Evolutionary conservation across 35 echinoderm and acorn worm species (phyloP), one percentile per base, ranked within the genome.

Genomic region (Ptychodera flava): DNA sequence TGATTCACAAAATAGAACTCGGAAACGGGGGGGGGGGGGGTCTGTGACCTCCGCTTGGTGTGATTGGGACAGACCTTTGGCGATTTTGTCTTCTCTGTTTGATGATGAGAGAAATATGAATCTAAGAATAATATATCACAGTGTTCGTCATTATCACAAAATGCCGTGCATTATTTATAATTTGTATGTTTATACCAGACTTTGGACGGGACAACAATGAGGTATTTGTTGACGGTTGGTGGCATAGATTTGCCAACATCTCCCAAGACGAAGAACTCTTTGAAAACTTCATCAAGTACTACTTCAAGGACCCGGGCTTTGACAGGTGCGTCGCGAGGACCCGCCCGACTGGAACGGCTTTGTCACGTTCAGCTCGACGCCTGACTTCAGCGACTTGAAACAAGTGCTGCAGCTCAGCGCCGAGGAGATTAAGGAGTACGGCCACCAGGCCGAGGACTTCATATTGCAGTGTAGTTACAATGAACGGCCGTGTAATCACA

Each of bases 391-490:
- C n/a, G 88, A 89, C 35, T 28, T 89, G 27, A 30, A 76, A 30
- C 31, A 89, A 16, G 88, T 89, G 0, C 77, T 83, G 22, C 35
- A 89, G 33, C 80, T 83, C 22, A 33, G n/a, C 1, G 0, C 16
- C 0, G 80, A 89, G 1, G 88, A 89, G 76, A 83, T 89, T 16
- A 29, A 28, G 2, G 45, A 76, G 29, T 35, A 38, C 16, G 88
- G 88, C 34, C 88, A 89, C 38, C 88, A 83, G 35, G 30, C 35
- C 0, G 80, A 83, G 30, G 88, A 89, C 38, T 83, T 89, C 30
- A 89, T 89, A n/a, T 75, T 89, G 30, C 80, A 89, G 38, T 89
- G 88, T 77, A 83, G 79, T 16, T 89, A 89, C 27, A 38, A 89
- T 31, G 34, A 89, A 77, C 27, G 36, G 1, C 16, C 28, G 33